These are phyloP conservation scores for Holcopasites calliopsidis DNA, from an alignment of 1,140 invertebrate species.

Conservation along the genomic window DNA sequence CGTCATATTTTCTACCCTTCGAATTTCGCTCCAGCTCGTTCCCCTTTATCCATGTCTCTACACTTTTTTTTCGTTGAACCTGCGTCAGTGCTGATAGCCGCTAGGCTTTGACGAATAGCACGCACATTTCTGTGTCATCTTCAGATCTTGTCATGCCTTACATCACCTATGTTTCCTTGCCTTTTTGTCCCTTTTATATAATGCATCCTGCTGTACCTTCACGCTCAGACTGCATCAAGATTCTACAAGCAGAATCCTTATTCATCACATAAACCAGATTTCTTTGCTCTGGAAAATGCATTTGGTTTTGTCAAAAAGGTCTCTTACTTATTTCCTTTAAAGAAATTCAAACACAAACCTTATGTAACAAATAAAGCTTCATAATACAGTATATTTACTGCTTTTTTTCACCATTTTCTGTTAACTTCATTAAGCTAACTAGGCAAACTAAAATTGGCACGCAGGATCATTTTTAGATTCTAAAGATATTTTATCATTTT, in stretches of 20 bases:
- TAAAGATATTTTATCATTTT: too few relatives aligned
- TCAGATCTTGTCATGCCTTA: not conserved
- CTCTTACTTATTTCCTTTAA: too few relatives aligned
- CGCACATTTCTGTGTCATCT: conserved; percentile 23
- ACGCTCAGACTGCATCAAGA: not conserved
- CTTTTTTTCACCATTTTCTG: too few relatives aligned
- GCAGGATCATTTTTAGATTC: too few relatives aligned
- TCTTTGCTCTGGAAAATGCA: conserved; percentile 2
- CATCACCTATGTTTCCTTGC: not conserved
- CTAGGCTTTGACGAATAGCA: conserved; percentile 49
- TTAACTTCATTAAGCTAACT: too few relatives aligned
- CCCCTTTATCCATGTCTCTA: not conserved
- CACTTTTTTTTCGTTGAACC: not conserved
- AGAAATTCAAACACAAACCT: too few relatives aligned
- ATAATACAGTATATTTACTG: too few relatives aligned
- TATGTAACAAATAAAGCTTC: too few relatives aligned
- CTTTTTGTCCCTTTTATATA: not conserved
- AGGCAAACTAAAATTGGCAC: too few relatives aligned
- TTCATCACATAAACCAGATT: conserved; percentile 11
- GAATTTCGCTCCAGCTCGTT: not conserved
- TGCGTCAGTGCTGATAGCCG: conserved; percentile 23
- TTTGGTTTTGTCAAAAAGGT: too few relatives aligned
- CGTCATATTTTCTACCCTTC: not conserved
- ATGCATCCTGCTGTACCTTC: not conserved
- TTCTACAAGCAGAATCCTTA: conserved; percentile 38